Evolutionary conservation across 2,888 invertebrate species (phyloP).

Genomic region (Pantelozetes paolii): DNA sequence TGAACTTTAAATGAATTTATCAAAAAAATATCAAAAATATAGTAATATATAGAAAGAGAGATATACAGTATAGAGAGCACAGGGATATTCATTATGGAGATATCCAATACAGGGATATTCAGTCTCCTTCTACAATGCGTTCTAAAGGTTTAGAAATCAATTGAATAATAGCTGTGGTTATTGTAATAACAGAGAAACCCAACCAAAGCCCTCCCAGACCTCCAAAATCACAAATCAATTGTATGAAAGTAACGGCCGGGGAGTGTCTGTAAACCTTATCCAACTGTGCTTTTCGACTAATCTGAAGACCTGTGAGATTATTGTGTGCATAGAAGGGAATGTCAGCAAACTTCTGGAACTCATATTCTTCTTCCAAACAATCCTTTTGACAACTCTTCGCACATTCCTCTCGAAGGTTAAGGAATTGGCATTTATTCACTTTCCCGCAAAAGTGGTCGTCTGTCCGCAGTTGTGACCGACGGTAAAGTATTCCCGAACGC

Average conservation of each 20-base stretch:
- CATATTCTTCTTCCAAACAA: constrained; percentile 21
- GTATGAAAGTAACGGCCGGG: constrained; percentile 36
- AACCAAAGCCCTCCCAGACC: constrained; percentile 41
- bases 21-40: too few relatives aligned
- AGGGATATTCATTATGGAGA: too few relatives aligned
- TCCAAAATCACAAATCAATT: constrained; percentile 39
- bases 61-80: too few relatives aligned
- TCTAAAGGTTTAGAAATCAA: constrained; percentile 36
- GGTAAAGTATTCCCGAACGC: constrained; percentile 27
- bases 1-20: too few relatives aligned
- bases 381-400: constrained; percentile 28
- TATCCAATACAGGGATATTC: too few relatives aligned
- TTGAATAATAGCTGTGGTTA: constrained; percentile 37
- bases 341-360: constrained; percentile 37
- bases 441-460: constrained; percentile 35
- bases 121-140: constrained; percentile 16
- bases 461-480: background rate
- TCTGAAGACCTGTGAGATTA: constrained; percentile 35
- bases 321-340: constrained; percentile 30
- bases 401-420: constrained; percentile 33
- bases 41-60: too few relatives aligned
- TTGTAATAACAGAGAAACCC: constrained; percentile 40
- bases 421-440: constrained; percentile 38
- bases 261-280: constrained; percentile 38
- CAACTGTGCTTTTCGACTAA: constrained; percentile 15